A percentile compares a stretch with the other conserved stretches of the same genome.
These are phyloP conservation scores for Odocoileus virginianus DNA, from an alignment of 2,113 vertebrate genomes.

Conservation along the genomic window DNA sequence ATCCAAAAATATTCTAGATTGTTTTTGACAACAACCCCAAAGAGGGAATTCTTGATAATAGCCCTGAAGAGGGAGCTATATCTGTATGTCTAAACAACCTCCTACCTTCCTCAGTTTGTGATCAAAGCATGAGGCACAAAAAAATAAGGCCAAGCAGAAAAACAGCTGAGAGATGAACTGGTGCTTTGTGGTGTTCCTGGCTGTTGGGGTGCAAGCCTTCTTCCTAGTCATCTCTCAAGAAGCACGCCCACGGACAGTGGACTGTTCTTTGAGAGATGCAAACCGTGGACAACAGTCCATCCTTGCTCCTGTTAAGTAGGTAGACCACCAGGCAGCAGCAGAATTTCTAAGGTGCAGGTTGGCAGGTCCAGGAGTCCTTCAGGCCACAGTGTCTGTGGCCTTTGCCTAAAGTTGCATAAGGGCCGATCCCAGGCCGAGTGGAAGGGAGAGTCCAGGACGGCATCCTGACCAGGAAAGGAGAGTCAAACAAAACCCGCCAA, in stretches of 20 bases:
- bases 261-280: neutral
- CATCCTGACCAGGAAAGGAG: neutral
- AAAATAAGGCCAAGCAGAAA: neutral
- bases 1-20: neutral
- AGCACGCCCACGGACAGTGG: neutral
- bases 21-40: neutral
- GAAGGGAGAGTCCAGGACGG: neutral
- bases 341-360: neutral
- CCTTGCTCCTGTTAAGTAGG: neutral
- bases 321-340: neutral
- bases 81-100: neutral
- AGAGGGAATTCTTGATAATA: neutral
- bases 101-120: neutral
- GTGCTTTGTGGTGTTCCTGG: neutral
- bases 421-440: neutral
- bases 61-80: neutral
- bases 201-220: neutral
- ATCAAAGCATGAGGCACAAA: neutral
- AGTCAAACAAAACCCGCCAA: neutral
- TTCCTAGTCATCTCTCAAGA: neutral
- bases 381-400: neutral
- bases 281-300: neutral
- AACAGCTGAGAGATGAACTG: neutral
- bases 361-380: neutral
- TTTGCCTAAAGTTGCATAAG: neutral